Base-by-base conservation (phyloP, 2,888 invertebrate species). In the Athetis lepigone region DNA sequence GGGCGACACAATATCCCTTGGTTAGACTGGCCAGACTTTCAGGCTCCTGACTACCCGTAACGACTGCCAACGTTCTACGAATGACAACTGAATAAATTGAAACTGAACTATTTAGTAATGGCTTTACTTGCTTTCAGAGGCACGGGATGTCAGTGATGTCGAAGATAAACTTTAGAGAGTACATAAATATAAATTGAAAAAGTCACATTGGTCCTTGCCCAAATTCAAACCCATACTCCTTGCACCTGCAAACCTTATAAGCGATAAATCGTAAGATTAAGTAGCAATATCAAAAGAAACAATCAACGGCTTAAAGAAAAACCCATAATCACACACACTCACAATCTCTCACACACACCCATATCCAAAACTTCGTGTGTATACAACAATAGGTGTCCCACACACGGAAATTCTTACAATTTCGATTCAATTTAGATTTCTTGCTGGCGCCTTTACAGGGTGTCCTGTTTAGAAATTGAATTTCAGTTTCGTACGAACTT, bases 381-480 rank as follows among this genome's bases (percentile, higher is more conserved):
- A 57, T 36, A 70, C 16, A 29, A 75, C 70, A 79, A 81, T 80
- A 68, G 78, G 45, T 62, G 54, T 71, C 64, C 78, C 82, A 82
- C 84, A 79, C 81, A 79, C 75, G 81, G 80, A 85, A 78, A 83
- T 81, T 81, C 84, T 82, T 84, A 80, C 87, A 84, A 88, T 88
- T 84, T 84, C 83, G 86, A 89, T 89, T 88, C 88, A 86, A 89
- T 89, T 89, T 89, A 88, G 89, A 88, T 85, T 83, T 78, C 83
- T 80, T 80, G 63, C 76, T 58, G 75, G 63, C 67, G 64, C 69
- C 63, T 77, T 65, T 80, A 87, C 81, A 85, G 85, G 79, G 61
- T 82, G 86, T 74, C 77, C 64, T 69, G 63, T 75, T 78, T 76
- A 58, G 47, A 66, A 68, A 80, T 70, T 21, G 67, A 70, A 43